Evolutionary conservation across 1,140 invertebrate species (phyloP), one percentile per base, ranked within the genome.

Genomic region (Argopecten irradians): DNA sequence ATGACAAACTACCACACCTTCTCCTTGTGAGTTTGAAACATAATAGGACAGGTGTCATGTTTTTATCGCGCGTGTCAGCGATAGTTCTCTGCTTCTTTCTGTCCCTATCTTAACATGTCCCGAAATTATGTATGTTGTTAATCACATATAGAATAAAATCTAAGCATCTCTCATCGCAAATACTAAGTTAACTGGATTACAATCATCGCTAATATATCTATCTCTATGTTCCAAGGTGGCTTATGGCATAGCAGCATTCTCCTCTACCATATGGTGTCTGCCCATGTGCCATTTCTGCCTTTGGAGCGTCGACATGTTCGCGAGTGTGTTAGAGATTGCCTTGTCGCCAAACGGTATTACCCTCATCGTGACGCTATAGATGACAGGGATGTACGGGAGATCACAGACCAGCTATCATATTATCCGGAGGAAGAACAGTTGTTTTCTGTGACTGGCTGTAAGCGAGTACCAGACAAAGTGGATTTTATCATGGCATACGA

Each of bases 231-330:
- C 34, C 86, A n/a, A 93, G 92, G 88, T 88, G 93, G 93, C 1
- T 83, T 93, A 34, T 93, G 90, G 87, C 92, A 91, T 83, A 93
- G 93, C 91, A 96, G 97, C 89, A 94, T 98, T 0, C 98, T 99
- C 91, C 96, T 97, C 46, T 97, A 97, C 33, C 97, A 97, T 95
- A 96, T 99, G 22, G 98, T 99, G 87, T 98, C 99, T 95, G 97
- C 98, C 93, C 99, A 98, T 94, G 96, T 99, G 87, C 99, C 99
- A 89, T 99, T 99, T 94, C 93, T 99, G 87, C 98, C 99, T 1
- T 94, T 99, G 41, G 98, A 99, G 95, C 96, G 97, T 94, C 92
- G 95, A 9, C 98, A 99, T 96, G 97, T 99, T 8, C 96, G 96
- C 89, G 93, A 96, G 86, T 99, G 98, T 95, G 95, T 96, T n/a